phyloP scores from a whole-genome alignment of 2,797 vertebrate genomes.

The Telmatherina bonti region DNA sequence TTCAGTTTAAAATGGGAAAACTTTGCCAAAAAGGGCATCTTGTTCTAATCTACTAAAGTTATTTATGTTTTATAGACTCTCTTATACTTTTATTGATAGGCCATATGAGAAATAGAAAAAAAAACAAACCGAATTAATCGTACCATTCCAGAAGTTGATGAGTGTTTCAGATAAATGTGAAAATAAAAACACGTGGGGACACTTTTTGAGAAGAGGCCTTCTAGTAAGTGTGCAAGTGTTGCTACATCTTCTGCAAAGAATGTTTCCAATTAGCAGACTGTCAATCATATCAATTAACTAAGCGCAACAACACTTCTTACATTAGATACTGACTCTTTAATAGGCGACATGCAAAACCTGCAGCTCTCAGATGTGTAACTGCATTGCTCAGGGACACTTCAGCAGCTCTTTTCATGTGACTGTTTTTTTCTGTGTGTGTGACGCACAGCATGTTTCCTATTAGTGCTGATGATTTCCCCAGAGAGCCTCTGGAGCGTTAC shows the following conservation, averaged over 20 bases:
- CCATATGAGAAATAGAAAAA: slow-evolving; percentile 20
- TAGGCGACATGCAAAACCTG: slow-evolving; percentile 4
- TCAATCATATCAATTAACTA: neutral
- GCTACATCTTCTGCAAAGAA: slow-evolving; percentile 32
- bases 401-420: slow-evolving; percentile 16
- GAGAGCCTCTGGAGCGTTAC: slow-evolving; percentile 66
- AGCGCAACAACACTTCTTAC: neutral
- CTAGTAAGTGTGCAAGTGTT: slow-evolving; percentile 15
- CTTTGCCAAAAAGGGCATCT: slow-evolving; percentile 1
- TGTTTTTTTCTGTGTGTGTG: slow-evolving; percentile 19
- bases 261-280: neutral
- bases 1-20: slow-evolving; percentile 22
- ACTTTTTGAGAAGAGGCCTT: slow-evolving; percentile 14
- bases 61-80: slow-evolving; percentile 4
- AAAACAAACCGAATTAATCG: slow-evolving; percentile 18
- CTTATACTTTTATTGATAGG: slow-evolving; percentile 4
- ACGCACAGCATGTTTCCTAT: slow-evolving; percentile 79
- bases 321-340: slow-evolving; percentile 1
- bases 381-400: slow-evolving; percentile 36
- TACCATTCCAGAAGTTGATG: slow-evolving; percentile 19
- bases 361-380: neutral
- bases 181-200: slow-evolving; percentile 42
- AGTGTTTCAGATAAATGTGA: slow-evolving; percentile 39
- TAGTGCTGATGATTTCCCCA: slow-evolving; percentile 75
- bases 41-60: slow-evolving; percentile 16